These are phyloP conservation scores for Neosalanx taihuensis DNA, from an alignment of 2,797 vertebrate species.

Conservation along the genomic window DNA sequence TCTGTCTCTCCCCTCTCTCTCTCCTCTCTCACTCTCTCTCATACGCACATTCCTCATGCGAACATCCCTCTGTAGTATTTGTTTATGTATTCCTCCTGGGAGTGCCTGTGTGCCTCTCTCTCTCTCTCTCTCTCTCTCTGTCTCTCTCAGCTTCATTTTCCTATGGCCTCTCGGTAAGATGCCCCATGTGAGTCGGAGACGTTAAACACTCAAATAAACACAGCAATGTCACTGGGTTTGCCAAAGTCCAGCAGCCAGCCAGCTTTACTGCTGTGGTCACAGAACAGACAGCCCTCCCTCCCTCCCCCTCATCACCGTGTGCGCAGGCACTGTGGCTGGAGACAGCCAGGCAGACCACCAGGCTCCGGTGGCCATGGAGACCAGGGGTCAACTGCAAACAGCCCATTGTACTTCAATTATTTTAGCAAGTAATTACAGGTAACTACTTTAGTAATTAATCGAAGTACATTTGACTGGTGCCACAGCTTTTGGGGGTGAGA, in stretches of 20 bases:
- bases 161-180: neutral
- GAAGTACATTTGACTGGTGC: no score
- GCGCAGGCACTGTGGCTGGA: conserved; percentile 14
- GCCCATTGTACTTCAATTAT: no score
- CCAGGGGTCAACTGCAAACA: no score
- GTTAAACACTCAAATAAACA: conserved; percentile 35
- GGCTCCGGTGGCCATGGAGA: no score
- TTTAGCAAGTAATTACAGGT: no score
- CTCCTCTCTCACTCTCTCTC: neutral
- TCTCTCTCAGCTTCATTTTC: neutral
- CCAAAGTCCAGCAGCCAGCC: conserved; percentile 1
- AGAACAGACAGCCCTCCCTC: conserved; percentile 9
- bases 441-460: no score
- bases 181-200: conserved; percentile 17
- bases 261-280: conserved; percentile 16
- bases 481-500: no score
- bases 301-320: conserved; percentile 34
- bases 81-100: conserved; percentile 9
- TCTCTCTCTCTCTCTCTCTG: neutral
- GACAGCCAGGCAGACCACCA: neutral
- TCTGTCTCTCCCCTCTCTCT: neutral
- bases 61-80: conserved; percentile 16
- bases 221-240: conserved; percentile 25
- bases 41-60: conserved; percentile 2
- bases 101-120: neutral